Percentiles rank a stretch among this genome's conserved stretches.
Conservation (phyloP, 2,113 vertebrate species). For the Tetrao urogallus region DNA sequence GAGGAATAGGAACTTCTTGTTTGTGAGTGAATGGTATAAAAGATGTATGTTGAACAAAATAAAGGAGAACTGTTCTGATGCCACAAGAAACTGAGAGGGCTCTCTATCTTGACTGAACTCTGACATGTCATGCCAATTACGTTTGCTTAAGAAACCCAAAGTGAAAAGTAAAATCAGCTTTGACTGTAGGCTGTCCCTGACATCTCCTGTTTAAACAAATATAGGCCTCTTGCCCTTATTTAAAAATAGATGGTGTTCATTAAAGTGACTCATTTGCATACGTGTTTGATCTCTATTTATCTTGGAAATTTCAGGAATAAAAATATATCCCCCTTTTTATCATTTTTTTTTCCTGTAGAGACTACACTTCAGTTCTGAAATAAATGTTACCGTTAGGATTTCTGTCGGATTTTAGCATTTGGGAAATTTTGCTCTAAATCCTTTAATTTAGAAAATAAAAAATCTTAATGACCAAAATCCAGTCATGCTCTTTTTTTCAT, state of each 20-base stretch:
- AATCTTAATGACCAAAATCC: conserved; percentile 17
- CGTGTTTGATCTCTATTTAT: conserved; percentile 53
- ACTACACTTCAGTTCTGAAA: conserved; percentile 39
- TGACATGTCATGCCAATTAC: background rate
- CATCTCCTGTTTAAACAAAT: background rate
- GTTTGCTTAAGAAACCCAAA: background rate
- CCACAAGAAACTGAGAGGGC: no score
- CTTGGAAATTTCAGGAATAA: conserved; percentile 39
- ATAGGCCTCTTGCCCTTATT: background rate
- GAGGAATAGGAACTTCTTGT: no score
- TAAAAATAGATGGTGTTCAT: conserved; percentile 16
- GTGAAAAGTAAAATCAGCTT: background rate
- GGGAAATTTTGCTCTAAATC: background rate
- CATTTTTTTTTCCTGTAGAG: conserved; percentile 49
- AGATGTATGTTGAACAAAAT: no score
- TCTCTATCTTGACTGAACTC: no score
- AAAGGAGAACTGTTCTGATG: no score
- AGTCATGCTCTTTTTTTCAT: background rate
- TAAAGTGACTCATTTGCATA: conserved; percentile 60
- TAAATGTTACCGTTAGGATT: conserved; percentile 53
- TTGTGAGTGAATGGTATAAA: no score
- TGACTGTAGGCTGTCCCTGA: background rate
- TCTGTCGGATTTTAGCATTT: conserved; percentile 2
- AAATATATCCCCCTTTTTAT: background rate
- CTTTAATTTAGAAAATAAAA: conserved; percentile 27